A percentile compares a stretch with the other conserved stretches of the same genome.
Conservation (phyloP, 2,797 vertebrate genomes). For the Anabas testudineus region DNA sequence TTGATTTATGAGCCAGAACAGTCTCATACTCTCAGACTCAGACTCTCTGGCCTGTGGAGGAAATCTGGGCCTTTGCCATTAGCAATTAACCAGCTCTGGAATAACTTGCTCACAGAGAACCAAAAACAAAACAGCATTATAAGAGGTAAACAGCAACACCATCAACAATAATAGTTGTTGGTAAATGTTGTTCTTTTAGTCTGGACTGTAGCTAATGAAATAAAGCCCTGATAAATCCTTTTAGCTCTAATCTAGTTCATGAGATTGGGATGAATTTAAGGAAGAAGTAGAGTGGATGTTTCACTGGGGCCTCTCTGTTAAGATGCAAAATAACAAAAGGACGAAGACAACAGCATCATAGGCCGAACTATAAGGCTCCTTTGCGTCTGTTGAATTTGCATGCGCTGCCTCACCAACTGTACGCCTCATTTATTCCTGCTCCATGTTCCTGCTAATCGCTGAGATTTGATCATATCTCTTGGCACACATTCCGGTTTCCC, state of each 20-base stretch:
- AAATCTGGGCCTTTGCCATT: conserved; percentile 54
- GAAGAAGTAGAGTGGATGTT: conserved; percentile 57
- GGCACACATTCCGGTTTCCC: conserved; percentile 20
- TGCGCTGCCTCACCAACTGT: conserved; percentile 18
- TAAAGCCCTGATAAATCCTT: conserved; percentile 54
- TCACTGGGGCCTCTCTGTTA: conserved; percentile 40
- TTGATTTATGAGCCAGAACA: conserved; percentile 65
- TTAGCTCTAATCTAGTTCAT: conserved; percentile 50
- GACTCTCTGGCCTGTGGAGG: conserved; percentile 29
- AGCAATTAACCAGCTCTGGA: conserved; percentile 58
- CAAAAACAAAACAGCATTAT: conserved; percentile 18
- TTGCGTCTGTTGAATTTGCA: conserved; percentile 27
- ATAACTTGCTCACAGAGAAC: conserved; percentile 6
- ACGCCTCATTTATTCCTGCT: conserved; percentile 40
- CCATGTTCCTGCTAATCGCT: conserved; percentile 47
- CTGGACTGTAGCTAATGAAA: conserved; percentile 45
- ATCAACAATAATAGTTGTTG: conserved; percentile 36
- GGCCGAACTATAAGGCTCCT: conserved; percentile 46
- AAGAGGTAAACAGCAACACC: conserved; percentile 40
- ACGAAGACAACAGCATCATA: conserved; percentile 48
- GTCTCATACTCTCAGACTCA: conserved; percentile 41
- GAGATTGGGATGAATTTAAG: conserved; percentile 61
- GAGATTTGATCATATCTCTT: conserved; percentile 61
- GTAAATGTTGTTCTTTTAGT: conserved; percentile 34
- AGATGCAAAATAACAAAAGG: conserved; percentile 59